Base-by-base conservation (phyloP, 2,888 invertebrate species). In the Cheiracanthium punctorium region DNA sequence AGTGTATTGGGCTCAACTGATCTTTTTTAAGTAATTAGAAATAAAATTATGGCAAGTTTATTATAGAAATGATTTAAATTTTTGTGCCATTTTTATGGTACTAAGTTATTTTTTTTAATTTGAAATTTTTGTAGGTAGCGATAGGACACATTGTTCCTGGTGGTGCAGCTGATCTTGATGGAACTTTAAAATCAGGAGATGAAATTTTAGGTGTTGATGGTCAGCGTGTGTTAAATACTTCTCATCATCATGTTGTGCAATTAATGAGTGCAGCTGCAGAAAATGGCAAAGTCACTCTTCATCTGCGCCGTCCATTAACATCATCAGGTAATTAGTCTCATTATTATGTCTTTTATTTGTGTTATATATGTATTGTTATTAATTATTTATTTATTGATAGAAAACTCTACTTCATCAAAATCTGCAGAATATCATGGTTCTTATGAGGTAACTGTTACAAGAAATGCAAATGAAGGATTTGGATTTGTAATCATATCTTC, bases 401-500 rank as follows among this genome's bases (percentile, higher is more conserved):
- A 71, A 48, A 72, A 72, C 17, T 58, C 76, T 30, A 76, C 41
- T 28, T 24, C 14, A 52, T 41, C 86, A 30, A 86, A 87, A 52
- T 65, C 73, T 33, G 30, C n/a, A 43, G 77, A 82, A 20, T 10
- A n/a, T 43, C 17, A 41, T 29, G 52, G 20, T 70, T 76, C 98
- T 0, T 97, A 97, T 90, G 97, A 98, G 92, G 97, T 99, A 10
- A 95, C 96, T 0, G 96, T 99, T 0, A 95, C 95, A 87, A 93
- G 98, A 75, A 94, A 95, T 91, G 98, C 98, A 90, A 96, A 95
- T 89, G 99, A 99, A 92, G 99, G 99, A 4, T 99, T 99, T 92
- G 99, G 99, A 17, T 99, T 99, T 92, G 98, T 99, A 71, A 98
- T 99, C 89, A 98, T 99, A 90, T 98, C 98, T 0, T 97, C 88